A percentile compares a stretch with the other conserved stretches of the same genome.
Conservation (phyloP, 2,797 vertebrate species). For the Arrhamphus sclerolepis region DNA sequence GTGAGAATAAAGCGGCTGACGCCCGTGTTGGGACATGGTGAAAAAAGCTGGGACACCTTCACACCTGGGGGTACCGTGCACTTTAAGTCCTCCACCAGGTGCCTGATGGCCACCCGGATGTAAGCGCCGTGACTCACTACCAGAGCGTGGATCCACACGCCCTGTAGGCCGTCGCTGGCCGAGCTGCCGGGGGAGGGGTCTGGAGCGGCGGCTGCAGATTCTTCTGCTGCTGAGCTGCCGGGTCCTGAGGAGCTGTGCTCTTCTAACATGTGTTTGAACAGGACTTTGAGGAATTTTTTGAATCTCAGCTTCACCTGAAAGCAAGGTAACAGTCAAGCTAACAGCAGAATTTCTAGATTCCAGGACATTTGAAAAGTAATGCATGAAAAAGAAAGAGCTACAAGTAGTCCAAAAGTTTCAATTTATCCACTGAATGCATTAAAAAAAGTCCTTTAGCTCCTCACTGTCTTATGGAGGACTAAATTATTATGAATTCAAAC, state of each 20-base stretch:
- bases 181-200: constrained; percentile 26
- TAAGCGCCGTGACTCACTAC: constrained; percentile 94
- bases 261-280: constrained; percentile 82
- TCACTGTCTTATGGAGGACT: no score
- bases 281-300: constrained; percentile 87
- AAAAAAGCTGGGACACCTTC: constrained; percentile 82
- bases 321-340: constrained; percentile 38
- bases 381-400: no score
- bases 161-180: constrained; percentile 33
- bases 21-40: constrained; percentile 92
- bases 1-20: constrained; percentile 88
- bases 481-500: no score
- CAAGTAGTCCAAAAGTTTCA: no score
- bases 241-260: constrained; percentile 58
- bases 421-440: no score
- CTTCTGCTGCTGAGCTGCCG: constrained; percentile 1
- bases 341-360: constrained; percentile 1
- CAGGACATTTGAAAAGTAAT: background rate
- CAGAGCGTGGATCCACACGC: constrained; percentile 79
- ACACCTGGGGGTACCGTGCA: constrained; percentile 82
- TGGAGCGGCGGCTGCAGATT: constrained; percentile 5
- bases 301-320: constrained; percentile 88
- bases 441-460: no score
- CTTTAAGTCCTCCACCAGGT: constrained; percentile 87
- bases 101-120: constrained; percentile 86